A percentile compares a stretch with the other conserved stretches of the same genome.
Evolutionary conservation across 1,140 invertebrate species (phyloP).

Genomic region (Onthophagus taurus): DNA sequence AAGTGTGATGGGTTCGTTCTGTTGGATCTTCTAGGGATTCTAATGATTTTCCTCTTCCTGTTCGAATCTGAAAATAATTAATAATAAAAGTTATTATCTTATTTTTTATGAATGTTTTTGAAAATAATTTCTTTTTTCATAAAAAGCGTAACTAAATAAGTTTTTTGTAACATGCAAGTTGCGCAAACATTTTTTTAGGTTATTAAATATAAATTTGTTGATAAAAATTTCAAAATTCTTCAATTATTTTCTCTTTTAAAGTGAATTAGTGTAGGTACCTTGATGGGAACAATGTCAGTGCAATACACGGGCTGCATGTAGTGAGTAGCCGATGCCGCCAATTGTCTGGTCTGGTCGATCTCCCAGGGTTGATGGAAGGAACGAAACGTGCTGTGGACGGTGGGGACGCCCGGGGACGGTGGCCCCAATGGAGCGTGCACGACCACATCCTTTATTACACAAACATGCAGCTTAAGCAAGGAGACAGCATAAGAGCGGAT

Average conservation of each 20-base stretch:
- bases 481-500: slow-evolving; percentile 8
- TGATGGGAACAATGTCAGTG: slow-evolving; percentile 59
- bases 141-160: too few species aligned
- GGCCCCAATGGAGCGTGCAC: slow-evolving; percentile 36
- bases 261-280: too few species aligned
- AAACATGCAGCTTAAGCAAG: slow-evolving; percentile 38
- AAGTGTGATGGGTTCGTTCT: slow-evolving; percentile 53
- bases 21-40: slow-evolving; percentile 67
- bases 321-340: slow-evolving; percentile 35
- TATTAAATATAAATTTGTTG: too few species aligned
- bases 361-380: slow-evolving; percentile 49
- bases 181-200: too few species aligned
- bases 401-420: slow-evolving; percentile 33
- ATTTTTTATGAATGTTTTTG: too few species aligned
- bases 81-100: too few species aligned
- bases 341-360: slow-evolving; percentile 41
- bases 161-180: too few species aligned
- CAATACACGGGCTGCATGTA: slow-evolving; percentile 40
- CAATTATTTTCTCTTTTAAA: too few species aligned
- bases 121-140: too few species aligned
- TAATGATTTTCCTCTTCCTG: slow-evolving; percentile 70
- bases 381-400: slow-evolving; percentile 42
- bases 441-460: slow-evolving; percentile 38
- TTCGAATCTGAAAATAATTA: slow-evolving; percentile 48
- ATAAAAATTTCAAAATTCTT: too few species aligned